These are phyloP conservation scores for Platyscapa corneri DNA, from an alignment of 1,140 invertebrate species.

Conservation along the genomic window DNA sequence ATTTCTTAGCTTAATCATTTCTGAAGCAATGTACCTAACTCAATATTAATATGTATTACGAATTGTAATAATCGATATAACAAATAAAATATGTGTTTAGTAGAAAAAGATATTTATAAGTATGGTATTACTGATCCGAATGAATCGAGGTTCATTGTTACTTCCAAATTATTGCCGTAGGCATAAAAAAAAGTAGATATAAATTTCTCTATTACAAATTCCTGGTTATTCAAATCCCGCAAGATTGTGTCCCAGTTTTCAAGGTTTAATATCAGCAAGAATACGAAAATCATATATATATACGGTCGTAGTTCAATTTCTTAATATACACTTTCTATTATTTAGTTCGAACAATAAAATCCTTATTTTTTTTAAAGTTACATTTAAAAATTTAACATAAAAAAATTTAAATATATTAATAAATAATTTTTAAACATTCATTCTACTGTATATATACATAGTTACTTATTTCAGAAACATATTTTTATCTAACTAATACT, in stretches of 20 bases:
- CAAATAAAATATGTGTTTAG: background rate
- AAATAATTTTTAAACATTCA: no score
- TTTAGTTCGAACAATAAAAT: no score
- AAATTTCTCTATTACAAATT: background rate
- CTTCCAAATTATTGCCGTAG: slow-evolving; percentile 17
- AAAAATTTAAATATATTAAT: no score
- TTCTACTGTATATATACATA: no score
- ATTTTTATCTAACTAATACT: no score
- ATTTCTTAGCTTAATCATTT: no score
- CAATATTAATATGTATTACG: background rate
- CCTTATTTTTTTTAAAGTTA: no score
- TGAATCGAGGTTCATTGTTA: slow-evolving; percentile 21
- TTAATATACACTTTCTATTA: background rate
- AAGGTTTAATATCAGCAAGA: background rate
- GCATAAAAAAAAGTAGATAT: background rate
- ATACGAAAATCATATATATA: background rate
- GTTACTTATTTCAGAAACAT: no score
- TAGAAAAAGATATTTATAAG: no score
- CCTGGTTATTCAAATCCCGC: slow-evolving; percentile 3
- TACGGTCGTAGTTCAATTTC: background rate
- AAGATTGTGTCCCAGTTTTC: slow-evolving; percentile 37
- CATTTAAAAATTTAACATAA: no score
- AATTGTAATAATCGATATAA: slow-evolving; percentile 42
- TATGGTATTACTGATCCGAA: no score
- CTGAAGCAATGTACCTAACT: no score